phyloP scores from a whole-genome alignment of 2,888 invertebrate species.

The Cephus runcator region DNA sequence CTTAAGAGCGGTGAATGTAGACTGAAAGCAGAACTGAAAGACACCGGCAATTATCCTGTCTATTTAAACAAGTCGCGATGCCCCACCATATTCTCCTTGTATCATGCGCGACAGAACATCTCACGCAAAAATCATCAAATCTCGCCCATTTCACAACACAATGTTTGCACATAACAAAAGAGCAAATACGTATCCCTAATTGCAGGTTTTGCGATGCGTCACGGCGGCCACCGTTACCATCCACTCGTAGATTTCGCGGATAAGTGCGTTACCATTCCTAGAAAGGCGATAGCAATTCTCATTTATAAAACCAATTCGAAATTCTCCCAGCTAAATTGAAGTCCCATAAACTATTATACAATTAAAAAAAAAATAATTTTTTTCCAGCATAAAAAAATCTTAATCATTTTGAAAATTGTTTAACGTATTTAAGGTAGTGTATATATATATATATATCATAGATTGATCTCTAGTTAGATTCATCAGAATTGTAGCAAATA shows the following conservation, averaged over 20 bases:
- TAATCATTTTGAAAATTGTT: neutral
- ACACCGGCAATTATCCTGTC: conserved; percentile 45
- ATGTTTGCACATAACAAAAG: neutral
- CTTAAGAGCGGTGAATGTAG: neutral
- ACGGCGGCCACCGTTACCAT: neutral
- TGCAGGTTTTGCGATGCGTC: neutral
- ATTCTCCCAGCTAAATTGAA: neutral
- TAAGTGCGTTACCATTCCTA: neutral
- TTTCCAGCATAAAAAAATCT: neutral
- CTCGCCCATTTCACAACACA: neutral
- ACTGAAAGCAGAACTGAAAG: conserved; percentile 40
- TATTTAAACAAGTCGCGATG: conserved; percentile 48
- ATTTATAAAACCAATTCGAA: neutral
- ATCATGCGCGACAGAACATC: neutral
- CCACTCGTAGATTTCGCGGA: neutral
- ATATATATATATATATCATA: too few species aligned
- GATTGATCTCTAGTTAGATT: neutral
- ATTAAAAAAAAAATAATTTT: neutral
- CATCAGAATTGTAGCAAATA: neutral
- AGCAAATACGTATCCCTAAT: neutral
- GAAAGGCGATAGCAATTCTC: neutral
- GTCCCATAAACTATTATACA: neutral
- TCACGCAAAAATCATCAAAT: conserved; percentile 1
- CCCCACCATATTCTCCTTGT: conserved; percentile 46
- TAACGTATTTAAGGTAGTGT: too few species aligned